A percentile compares a stretch with the other conserved stretches of the same genome.
These are phyloP conservation scores for Lethrus apterus DNA, from an alignment of 1,140 invertebrate species.

Conservation along the genomic window DNA sequence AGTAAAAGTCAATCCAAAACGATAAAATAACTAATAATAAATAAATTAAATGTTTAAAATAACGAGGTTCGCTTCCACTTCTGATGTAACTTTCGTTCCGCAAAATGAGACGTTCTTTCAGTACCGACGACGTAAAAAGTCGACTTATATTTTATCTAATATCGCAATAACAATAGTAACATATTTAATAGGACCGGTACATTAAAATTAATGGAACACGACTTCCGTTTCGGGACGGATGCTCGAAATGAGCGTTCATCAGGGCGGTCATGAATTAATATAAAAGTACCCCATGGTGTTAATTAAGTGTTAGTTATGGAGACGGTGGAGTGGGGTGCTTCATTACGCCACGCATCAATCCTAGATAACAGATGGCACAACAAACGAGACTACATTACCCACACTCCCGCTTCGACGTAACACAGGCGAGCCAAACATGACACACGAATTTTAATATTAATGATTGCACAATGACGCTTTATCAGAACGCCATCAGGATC, in stretches of 20 bases:
- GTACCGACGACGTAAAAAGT: too few relatives aligned
- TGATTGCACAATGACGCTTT: too few relatives aligned
- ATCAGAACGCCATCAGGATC: too few relatives aligned
- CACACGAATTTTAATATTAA: too few relatives aligned
- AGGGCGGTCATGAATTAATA: conserved; percentile 20
- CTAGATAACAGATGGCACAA: conserved; percentile 20
- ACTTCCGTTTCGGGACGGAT: conserved; percentile 17
- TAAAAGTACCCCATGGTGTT: conserved; percentile 25
- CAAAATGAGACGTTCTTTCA: too few relatives aligned
- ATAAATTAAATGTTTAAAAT: too few relatives aligned
- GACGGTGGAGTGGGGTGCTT: conserved; percentile 3
- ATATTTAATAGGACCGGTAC: conserved; percentile 10
- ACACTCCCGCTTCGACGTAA: not conserved
- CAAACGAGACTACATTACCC: not conserved
- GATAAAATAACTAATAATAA: too few relatives aligned
- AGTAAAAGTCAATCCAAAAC: too few relatives aligned
- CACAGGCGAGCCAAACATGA: too few relatives aligned
- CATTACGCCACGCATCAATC: conserved; percentile 19
- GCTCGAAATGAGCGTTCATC: conserved; percentile 19
- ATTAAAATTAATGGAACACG: conserved; percentile 19
- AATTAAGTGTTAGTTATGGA: conserved; percentile 23
- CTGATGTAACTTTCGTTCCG: too few relatives aligned
- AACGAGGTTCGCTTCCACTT: too few relatives aligned
- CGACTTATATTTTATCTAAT: too few relatives aligned
- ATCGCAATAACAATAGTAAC: conserved; percentile 12